Evolutionary conservation across 2,888 invertebrate genomes (phyloP).

Genomic region (Phragmatobia fuliginosa): DNA sequence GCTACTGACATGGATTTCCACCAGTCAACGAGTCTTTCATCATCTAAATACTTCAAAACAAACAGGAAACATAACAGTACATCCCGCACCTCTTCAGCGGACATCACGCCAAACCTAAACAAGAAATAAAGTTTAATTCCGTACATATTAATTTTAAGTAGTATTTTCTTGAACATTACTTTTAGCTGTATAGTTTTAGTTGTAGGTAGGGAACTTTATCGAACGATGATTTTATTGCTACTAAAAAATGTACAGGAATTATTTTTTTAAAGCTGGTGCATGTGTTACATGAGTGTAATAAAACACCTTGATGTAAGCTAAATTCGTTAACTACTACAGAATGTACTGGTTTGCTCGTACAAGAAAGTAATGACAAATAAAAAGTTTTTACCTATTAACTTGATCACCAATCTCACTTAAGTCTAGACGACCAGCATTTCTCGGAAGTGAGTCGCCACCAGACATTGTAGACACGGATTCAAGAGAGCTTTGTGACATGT

Average conservation of each 20-base stretch:
- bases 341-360: too few species aligned
- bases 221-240: too few species aligned
- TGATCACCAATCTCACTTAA: conserved; percentile 82
- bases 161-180: too few species aligned
- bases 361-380: not conserved
- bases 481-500: conserved; percentile 91
- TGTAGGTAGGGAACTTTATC: too few species aligned
- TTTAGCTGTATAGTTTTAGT: too few species aligned
- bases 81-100: conserved; percentile 93
- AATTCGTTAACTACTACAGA: too few species aligned
- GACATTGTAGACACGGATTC: conserved; percentile 92
- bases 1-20: conserved; percentile 94
- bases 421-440: conserved; percentile 74
- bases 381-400: conserved; percentile 77
- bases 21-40: conserved; percentile 95
- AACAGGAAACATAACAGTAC: conserved; percentile 95
- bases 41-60: conserved; percentile 95
- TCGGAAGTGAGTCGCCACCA: conserved; percentile 83
- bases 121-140: conserved; percentile 43
- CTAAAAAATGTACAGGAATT: too few species aligned
- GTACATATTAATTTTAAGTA: conserved; percentile 5
- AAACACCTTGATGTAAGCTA: too few species aligned
- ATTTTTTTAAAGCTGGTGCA: too few species aligned
- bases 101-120: conserved; percentile 84
- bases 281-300: too few species aligned